Base-by-base conservation (phyloP, 2,113 vertebrate species). In the Cettia cetti region DNA sequence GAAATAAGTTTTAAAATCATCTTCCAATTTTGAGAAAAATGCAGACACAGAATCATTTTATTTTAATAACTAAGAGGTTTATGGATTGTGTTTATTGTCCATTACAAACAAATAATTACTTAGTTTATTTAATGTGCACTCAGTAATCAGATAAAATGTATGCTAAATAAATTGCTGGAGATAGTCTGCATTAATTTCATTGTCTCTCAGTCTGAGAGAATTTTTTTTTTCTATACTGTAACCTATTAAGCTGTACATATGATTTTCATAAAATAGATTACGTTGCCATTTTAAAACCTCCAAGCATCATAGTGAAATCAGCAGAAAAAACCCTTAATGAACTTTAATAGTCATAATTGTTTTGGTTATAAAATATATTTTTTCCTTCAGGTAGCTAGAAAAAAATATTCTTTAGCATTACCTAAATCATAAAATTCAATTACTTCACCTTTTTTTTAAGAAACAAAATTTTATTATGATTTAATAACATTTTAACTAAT, bases 401-500 rank as follows among this genome's bases (percentile, higher is more conserved):
- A 64, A 76, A 60, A 57, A 42, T 17, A 84, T 57, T 87, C 40
- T 37, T 93, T 71, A 77, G 39, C 23, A 66, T 79, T 80, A 84
- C 69, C 69, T 61, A 95, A 89, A 91, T 75, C 31, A 90, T 92
- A 93, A 95, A 90, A 89, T 77, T 71, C 60, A 95, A 90, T 88
- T 57, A 90, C 76, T 96, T 91, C 26, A 94, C 37, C 60, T 63
- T 78, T 91, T 94, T 91, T 27, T 42, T 92, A 94, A 60, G 30
- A 85, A 56, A 92, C 13, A 91, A 65, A 89, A 53, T 30, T 71
- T 77, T 80, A 75, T 30, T 90, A 70, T 91, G 61, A 78, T 63
- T 94, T 90, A 94, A 95, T 82, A 94, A 83, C 56, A 60, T 89
- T 96, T 92, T 83, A 95, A 92, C 63, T 92, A 92, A 83, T 93